Evolutionary conservation across 2,113 vertebrate species (phyloP).

Genomic region (Melanostigma gelatinosum): DNA sequence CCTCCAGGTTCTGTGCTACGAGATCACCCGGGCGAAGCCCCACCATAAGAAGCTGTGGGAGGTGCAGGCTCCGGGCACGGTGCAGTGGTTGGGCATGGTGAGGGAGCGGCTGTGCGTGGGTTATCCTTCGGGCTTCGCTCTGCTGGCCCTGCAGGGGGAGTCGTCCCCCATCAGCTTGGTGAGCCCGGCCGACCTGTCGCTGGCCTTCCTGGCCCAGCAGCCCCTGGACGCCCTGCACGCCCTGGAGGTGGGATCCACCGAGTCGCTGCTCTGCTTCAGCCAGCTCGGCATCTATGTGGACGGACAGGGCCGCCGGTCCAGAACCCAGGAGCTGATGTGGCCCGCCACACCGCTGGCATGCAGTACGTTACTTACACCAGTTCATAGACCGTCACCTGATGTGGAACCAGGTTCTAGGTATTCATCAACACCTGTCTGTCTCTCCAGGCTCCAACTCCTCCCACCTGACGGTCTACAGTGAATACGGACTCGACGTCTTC

Average conservation of each 20-base stretch:
- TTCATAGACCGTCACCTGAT: not conserved
- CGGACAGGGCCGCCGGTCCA: conserved; percentile 91
- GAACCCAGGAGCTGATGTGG: conserved; percentile 98
- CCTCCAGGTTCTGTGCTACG: conserved; percentile 90
- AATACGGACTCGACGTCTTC: conserved; percentile 96
- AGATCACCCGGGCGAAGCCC: conserved; percentile 90
- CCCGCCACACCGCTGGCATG: conserved; percentile 93
- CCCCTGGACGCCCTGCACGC: conserved; percentile 94
- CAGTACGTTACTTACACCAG: conserved; percentile 85
- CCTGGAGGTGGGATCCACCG: conserved; percentile 87
- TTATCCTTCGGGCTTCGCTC: conserved; percentile 94
- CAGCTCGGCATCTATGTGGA: conserved; percentile 97
- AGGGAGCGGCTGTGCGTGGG: conserved; percentile 93
- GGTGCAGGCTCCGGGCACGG: conserved; percentile 88
- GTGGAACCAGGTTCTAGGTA: not conserved
- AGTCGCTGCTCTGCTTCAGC: conserved; percentile 98
- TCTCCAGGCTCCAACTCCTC: conserved; percentile 89
- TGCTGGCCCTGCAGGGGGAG: conserved; percentile 95
- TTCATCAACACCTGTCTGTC: not conserved
- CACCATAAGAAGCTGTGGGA: conserved; percentile 90
- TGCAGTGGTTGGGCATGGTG: conserved; percentile 94
- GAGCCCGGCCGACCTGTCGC: conserved; percentile 90
- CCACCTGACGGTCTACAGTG: conserved; percentile 94
- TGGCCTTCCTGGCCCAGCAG: conserved; percentile 93
- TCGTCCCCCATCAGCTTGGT: conserved; percentile 93